Evolutionary conservation across 2,888 invertebrate species (phyloP).

Genomic region (Diploptera punctata): DNA sequence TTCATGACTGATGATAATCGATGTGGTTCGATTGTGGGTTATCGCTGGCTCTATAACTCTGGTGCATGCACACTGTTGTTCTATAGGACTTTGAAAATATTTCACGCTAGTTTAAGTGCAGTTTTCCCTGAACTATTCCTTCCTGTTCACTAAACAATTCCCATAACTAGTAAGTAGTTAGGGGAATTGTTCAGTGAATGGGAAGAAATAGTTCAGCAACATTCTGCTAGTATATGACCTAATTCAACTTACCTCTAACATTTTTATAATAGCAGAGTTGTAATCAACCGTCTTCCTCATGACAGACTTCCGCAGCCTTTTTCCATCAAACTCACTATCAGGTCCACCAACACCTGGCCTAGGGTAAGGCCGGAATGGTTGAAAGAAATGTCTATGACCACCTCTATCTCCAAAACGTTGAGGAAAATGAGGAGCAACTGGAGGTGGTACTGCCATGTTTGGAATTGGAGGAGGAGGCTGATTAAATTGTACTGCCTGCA

Average conservation of each 20-base stretch:
- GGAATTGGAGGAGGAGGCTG: slow-evolving; percentile 49
- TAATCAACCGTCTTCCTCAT: slow-evolving; percentile 99
- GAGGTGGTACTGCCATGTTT: slow-evolving; percentile 55
- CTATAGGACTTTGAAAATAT: no score
- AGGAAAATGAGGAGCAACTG: slow-evolving; percentile 49
- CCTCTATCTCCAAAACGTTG: slow-evolving; percentile 51
- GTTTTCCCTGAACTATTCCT: no score
- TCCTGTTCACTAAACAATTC: no score
- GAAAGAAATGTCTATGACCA: slow-evolving; percentile 53
- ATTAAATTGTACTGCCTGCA: slow-evolving; percentile 42
- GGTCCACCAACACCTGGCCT: slow-evolving; percentile 51
- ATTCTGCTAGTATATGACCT: no score
- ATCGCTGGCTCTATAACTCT: no score
- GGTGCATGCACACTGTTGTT: no score
- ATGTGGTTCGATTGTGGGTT: no score
- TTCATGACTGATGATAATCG: no score
- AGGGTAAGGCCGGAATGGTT: slow-evolving; percentile 59
- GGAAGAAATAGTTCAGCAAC: no score
- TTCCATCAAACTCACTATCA: slow-evolving; percentile 86
- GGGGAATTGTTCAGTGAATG: no score
- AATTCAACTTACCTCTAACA: slow-evolving; percentile 77
- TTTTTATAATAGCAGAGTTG: slow-evolving; percentile 92
- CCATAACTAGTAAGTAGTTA: no score
- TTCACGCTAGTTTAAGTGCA: no score
- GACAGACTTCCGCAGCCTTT: slow-evolving; percentile 92